A percentile compares a stretch with the other conserved stretches of the same genome.
These are phyloP conservation scores for Epirrhoe alternata DNA, from an alignment of 2,888 invertebrate genomes.

Conservation along the genomic window DNA sequence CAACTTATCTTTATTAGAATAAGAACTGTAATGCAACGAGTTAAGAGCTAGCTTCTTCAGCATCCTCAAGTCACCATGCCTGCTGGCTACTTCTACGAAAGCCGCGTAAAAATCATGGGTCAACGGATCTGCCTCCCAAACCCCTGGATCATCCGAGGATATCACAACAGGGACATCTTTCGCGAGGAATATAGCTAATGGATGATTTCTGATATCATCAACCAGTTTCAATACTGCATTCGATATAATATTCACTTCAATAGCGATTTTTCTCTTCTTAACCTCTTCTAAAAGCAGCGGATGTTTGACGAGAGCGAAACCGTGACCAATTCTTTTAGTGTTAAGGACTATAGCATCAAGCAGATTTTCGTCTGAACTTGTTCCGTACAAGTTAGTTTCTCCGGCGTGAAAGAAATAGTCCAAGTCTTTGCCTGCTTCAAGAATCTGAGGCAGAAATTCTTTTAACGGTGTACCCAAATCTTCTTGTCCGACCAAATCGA, in stretches of 20 bases:
- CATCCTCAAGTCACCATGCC: conserved; percentile 87
- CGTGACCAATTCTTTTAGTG: conserved; percentile 91
- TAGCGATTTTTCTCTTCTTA: conserved; percentile 86
- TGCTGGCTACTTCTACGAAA: conserved; percentile 90
- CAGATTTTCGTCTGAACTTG: conserved; percentile 88
- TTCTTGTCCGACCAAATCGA: conserved; percentile 93
- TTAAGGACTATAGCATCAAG: conserved; percentile 90
- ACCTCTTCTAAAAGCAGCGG: conserved; percentile 87
- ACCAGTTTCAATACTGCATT: conserved; percentile 90
- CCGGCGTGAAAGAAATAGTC: conserved; percentile 92
- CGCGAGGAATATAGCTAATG: conserved; percentile 87
- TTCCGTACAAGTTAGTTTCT: conserved; percentile 91
- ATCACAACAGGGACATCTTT: conserved; percentile 89
- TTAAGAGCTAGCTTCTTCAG: conserved; percentile 91
- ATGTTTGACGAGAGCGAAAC: conserved; percentile 89
- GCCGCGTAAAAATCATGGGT: conserved; percentile 91
- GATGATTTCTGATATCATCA: conserved; percentile 91
- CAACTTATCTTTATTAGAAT: conserved; percentile 72
- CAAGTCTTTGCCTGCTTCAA: conserved; percentile 76
- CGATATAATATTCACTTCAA: conserved; percentile 92
- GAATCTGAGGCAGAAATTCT: conserved; percentile 84
- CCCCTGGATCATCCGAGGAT: conserved; percentile 91
- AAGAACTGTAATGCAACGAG: conserved; percentile 88
- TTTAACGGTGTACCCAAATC: conserved; percentile 87
- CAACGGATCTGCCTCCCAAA: conserved; percentile 90